Evolutionary conservation across 1,140 invertebrate genomes (phyloP), one percentile per base, ranked within the genome.

Genomic region (Pentalonia nigronervosa): DNA sequence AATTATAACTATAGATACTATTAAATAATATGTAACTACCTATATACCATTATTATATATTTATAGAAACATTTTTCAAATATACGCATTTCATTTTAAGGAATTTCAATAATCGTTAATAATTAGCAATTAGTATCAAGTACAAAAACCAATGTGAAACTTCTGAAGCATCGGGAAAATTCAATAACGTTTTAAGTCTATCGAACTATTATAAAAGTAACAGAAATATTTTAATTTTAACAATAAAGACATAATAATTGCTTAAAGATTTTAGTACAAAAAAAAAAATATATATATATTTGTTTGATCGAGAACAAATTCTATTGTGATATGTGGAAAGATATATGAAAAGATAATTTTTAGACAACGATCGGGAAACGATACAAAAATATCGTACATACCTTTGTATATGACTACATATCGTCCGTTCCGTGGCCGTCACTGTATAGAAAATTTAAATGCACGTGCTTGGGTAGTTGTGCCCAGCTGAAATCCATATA

Each of bases 371-470:
- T n/a, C 7, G 23, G 17, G n/a, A 87, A 48, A n/a, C 50, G 7
- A 89, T 89, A 89, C 48, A 34, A 89, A 23, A 30, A 53, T 36
- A 11, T 14, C 1, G 25, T 25, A 53, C 21, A 89, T 76, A n/a
- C 3, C 30, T 76, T 14, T n/a, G n/a, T n/a, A 7, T 36, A 88
- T 23, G 14, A 53, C 21, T 89, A 83, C 41, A 53, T 36, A n/a
- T 21, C 23, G 8, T 56, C 34, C 30, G 23, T 2, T 41, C 50
- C 34, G 11, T 34, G 21, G 17, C 3, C 53, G 50, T 34, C 41
- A 41, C 41, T 25, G 50, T n/a, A n/a, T n/a, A n/a, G 56, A 89
- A 17, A 56, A 89, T 56, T 89, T 56, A 89, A 89, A 89, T 56
- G 34, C 14, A 36, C 8, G 34, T 41, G 88, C 34, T 89, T 30